Evolutionary conservation across 2,797 vertebrate genomes (phyloP), one percentile per base, ranked within the genome.

Genomic region (Scolopax rusticola): DNA sequence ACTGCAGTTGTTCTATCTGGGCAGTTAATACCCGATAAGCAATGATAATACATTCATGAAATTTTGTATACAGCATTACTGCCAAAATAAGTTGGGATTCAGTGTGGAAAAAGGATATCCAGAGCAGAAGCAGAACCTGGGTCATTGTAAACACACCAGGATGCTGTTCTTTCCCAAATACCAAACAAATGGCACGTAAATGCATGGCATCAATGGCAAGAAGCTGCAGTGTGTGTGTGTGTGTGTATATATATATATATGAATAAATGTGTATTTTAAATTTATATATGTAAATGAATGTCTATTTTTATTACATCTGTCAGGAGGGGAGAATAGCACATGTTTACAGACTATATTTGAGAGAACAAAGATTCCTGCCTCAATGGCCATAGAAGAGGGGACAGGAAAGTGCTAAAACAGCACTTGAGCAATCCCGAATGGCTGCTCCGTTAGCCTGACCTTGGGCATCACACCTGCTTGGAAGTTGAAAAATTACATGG

Each of bases 71-170:
- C 69, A 24, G 5, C 8, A 4, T 83, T 84, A 47, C 23, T 84
- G 65, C 71, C 70, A 92, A 78, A 95, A 89, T 92, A 77, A 87
- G 60, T 50, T 33, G 21, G 51, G 38, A 36, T 83, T 87, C 53
- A 33, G 3, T 68, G 54, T 68, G 38, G 41, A 64, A 86, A 90
- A 86, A 78, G 19, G 8, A 25, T 74, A 68, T 86, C 32, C 53
- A 68, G 56, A 84, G 79, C 56, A 83, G 40, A 75, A 71, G 45
- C 48, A 71, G 78, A 92, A 61, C 8, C 6, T 1, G 5, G 3
- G 23, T 91, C 5, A 3, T 43, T 61, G 30, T 68, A 90, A 88
- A 40, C 15, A 17, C 28, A 16, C 27, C 38, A 61, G 56, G 8
- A 61, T 41, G 30, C 24, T 50, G 15, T 53, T 75, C 40, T 47